Evolutionary conservation across 2,888 invertebrate genomes (phyloP), one percentile per base, ranked within the genome.

Genomic region (Patella ulyssiponensis): DNA sequence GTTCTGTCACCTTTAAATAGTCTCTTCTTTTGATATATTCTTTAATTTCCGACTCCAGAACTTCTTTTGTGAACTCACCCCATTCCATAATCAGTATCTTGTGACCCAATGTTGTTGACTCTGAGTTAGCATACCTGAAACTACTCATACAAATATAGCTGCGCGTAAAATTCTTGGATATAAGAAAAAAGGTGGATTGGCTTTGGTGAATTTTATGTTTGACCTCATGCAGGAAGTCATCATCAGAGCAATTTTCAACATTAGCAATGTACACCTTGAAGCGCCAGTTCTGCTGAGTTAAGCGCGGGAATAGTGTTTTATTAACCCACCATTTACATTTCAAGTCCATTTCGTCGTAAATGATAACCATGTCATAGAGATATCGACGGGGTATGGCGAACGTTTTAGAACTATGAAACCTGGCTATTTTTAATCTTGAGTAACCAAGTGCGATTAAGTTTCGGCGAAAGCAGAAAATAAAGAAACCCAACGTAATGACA

Each of bases 281-380:
- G n/a, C 74, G 51, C 74, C 79, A 76, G 11, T 56, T 51, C 3
- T 73, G 51, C 14, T 33, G 15, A 20, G 73, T 76, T 15, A 79
- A 74, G 1, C 75, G 69, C 2, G 79, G 76, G 4, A 77, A 15
- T 2, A 79, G 72, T 5, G 74, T 64, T n/a, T 54, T 71, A 33
- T 76, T 76, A 54, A 79, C 77, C 79, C 79, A 79, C 79, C 79
- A 79, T 64, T 56, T 70, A 11, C 73, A 74, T 72, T 79, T 79
- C 27, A 72, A 33, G 72, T 79, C 79, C 23, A 69, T 44, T 71
- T 76, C 71, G 69, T 79, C 79, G 56, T 71, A 79, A n/a, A 79
- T 54, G 33, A 79, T 20, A 52, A 69, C 58, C 15, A 76, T 76
- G 64, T 79, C 79, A 51, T 73, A 76, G 2, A 52, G 53, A 7